phyloP scores from a whole-genome alignment of 1,140 invertebrate genomes.

The Anadara kagoshimensis region DNA sequence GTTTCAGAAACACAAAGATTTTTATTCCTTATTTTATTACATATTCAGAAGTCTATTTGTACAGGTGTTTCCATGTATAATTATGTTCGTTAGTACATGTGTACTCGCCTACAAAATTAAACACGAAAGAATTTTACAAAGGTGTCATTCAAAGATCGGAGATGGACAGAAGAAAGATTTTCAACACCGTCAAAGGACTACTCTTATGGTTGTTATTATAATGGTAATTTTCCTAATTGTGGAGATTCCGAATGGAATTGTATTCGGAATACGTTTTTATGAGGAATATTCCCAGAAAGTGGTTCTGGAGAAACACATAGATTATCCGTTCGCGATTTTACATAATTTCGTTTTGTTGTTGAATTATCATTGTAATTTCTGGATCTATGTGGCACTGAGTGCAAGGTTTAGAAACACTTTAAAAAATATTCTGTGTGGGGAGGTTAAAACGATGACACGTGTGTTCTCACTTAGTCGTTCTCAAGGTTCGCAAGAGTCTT shows the following conservation, averaged over 20 bases:
- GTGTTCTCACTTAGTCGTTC: conserved; percentile 29
- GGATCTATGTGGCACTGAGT: conserved; percentile 43
- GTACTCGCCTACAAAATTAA: conserved; percentile 39
- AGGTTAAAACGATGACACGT: conserved; percentile 24
- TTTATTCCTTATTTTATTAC: conserved; percentile 27
- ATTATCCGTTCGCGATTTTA: conserved; percentile 41
- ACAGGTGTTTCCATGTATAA: conserved; percentile 30
- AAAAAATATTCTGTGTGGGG: conserved; percentile 28
- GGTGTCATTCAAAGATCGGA: conserved; percentile 26
- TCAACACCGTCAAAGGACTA: conserved; percentile 40
- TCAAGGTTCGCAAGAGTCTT: background rate
- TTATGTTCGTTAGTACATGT: conserved; percentile 37
- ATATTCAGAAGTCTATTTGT: conserved; percentile 34
- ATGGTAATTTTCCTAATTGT: conserved; percentile 42
- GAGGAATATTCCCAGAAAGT: conserved; percentile 18
- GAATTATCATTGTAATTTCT: conserved; percentile 47
- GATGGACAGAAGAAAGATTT: conserved; percentile 39
- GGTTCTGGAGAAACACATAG: conserved; percentile 23
- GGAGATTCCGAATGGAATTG: conserved; percentile 40
- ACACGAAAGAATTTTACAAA: conserved; percentile 35
- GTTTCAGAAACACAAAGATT: conserved; percentile 13
- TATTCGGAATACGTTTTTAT: conserved; percentile 39
- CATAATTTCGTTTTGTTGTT: conserved; percentile 40
- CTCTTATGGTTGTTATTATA: conserved; percentile 40
- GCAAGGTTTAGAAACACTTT: conserved; percentile 35